These are phyloP conservation scores for Artibeus jamaicensis DNA, from an alignment of 2,797 vertebrate genomes.

Conservation along the genomic window DNA sequence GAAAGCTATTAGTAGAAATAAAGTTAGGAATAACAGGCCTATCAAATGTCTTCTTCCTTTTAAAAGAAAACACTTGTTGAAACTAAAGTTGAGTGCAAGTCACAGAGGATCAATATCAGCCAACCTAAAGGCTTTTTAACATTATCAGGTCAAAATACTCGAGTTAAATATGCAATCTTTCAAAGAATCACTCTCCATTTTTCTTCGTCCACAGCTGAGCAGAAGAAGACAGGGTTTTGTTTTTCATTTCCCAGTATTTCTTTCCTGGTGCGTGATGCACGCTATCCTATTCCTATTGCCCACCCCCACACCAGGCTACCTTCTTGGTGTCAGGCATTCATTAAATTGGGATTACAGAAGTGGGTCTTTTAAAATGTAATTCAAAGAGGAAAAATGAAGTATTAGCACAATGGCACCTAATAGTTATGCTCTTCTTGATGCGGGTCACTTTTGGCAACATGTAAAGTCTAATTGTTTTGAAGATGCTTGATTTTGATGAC, in stretches of 20 bases:
- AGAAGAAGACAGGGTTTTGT: not conserved
- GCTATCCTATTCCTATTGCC: not conserved
- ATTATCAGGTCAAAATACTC: conserved; percentile 6
- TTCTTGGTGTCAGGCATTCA: not conserved
- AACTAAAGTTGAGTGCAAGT: conserved; percentile 7
- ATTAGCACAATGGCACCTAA: not conserved
- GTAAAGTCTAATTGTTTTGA: conserved; percentile 23
- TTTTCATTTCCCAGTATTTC: not conserved
- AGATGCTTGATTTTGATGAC: not conserved
- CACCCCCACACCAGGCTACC: not conserved
- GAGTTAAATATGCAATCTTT: not conserved
- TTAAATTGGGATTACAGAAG: not conserved
- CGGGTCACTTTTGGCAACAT: not conserved
- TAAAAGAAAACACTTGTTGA: not conserved
- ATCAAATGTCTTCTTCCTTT: not conserved
- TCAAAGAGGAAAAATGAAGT: not conserved
- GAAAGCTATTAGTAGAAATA: conserved; percentile 28
- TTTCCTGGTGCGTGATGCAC: not conserved
- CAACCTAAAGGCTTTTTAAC: not conserved
- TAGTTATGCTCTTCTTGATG: not conserved
- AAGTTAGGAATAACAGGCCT: not conserved
- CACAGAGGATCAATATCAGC: not conserved
- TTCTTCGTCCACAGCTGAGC: not conserved
- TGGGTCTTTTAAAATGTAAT: not conserved
- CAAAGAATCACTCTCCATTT: not conserved